These are phyloP conservation scores for Agriopis marginaria DNA, from an alignment of 2,888 invertebrate species.

Conservation along the genomic window DNA sequence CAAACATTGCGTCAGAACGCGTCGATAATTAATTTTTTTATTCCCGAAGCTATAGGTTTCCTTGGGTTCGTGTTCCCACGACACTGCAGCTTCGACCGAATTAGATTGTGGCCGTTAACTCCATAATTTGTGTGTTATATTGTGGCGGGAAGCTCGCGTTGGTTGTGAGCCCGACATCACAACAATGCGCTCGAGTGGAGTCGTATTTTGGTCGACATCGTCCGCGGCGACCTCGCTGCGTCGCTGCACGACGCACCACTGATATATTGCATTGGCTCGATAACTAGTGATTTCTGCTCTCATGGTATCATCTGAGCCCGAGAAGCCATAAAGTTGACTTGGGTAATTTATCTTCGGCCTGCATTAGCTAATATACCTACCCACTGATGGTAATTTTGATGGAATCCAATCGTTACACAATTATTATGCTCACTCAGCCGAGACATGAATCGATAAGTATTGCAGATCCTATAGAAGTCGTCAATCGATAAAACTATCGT, in stretches of 20 bases:
- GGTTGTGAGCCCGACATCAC: slow-evolving; percentile 11
- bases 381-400: too few relatives aligned
- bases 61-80: slow-evolving; percentile 16
- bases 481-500: slow-evolving; percentile 6
- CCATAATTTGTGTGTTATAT: slow-evolving; percentile 28
- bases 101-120: slow-evolving; percentile 35
- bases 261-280: neutral
- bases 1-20: slow-evolving; percentile 51
- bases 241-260: neutral
- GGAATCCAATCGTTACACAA: neutral
- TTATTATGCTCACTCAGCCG: neutral
- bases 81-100: slow-evolving; percentile 22
- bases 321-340: neutral
- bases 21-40: slow-evolving; percentile 44
- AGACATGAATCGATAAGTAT: neutral
- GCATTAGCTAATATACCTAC: too few relatives aligned
- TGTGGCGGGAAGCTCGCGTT: slow-evolving; percentile 17
- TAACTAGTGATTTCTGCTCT: neutral
- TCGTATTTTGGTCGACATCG: slow-evolving; percentile 28
- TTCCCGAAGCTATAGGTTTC: slow-evolving; percentile 8
- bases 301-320: neutral
- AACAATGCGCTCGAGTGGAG: slow-evolving; percentile 22
- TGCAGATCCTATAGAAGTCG: neutral
- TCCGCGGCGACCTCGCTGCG: slow-evolving; percentile 8
- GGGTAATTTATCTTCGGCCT: too few relatives aligned